These are phyloP conservation scores for Probosciger aterrimus DNA, from an alignment of 2,113 vertebrate genomes.

Conservation along the genomic window DNA sequence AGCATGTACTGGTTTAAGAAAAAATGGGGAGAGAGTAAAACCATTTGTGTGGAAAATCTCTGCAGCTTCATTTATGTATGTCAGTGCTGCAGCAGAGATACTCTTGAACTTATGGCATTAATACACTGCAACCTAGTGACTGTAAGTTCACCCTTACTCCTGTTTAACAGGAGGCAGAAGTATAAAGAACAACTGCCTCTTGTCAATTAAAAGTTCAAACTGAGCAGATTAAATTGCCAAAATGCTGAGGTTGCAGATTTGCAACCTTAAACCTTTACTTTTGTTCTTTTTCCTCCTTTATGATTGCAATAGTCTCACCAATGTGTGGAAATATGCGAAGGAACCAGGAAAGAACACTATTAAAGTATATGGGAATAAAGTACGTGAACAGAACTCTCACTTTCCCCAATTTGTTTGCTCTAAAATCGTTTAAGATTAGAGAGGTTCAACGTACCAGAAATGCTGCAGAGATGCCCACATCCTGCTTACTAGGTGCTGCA, in stretches of 20 bases:
- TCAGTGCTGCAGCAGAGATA: neutral
- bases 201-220: neutral
- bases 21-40: neutral
- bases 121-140: neutral
- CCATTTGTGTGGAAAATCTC: neutral
- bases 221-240: neutral
- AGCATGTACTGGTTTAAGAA: neutral
- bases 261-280: neutral
- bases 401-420: neutral
- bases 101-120: neutral
- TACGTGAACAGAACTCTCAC: neutral
- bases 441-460: conserved; percentile 86
- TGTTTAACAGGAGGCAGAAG: neutral
- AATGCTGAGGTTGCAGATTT: neutral
- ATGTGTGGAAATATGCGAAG: neutral
- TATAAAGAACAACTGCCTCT: neutral
- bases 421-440: neutral
- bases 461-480: conserved; percentile 97
- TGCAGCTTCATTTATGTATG: neutral
- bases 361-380: neutral
- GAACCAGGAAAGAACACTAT: neutral
- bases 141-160: neutral
- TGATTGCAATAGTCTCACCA: neutral
- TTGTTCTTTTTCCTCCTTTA: neutral
- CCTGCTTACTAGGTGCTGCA: conserved; percentile 83